A percentile compares a stretch with the other conserved stretches of the same genome.
Conservation (phyloP, 2,113 vertebrate genomes). For the Australoheros scitulus region DNA sequence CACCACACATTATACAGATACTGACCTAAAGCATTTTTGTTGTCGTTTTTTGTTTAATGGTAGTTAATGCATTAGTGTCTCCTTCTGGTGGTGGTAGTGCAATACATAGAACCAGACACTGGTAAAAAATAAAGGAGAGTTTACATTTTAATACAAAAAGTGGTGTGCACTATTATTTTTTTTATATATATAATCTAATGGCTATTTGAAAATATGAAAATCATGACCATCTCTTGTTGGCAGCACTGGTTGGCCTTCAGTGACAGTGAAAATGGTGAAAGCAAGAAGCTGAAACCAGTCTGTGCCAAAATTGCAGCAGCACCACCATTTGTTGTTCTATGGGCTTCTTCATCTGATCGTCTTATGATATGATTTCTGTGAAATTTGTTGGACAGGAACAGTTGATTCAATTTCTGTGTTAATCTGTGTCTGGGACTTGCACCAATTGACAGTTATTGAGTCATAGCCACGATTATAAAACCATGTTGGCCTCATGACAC, state of each 20-base stretch:
- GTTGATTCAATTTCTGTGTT: conserved; percentile 34
- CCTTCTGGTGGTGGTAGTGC: background rate
- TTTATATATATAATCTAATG: background rate
- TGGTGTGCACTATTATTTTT: background rate
- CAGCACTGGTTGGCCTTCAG: conserved; percentile 7
- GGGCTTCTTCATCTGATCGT: conserved; percentile 4
- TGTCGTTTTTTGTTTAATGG: background rate
- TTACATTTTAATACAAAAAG: background rate
- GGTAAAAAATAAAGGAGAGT: background rate
- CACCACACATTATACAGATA: background rate
- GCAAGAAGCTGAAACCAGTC: background rate
- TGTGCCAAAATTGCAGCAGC: background rate
- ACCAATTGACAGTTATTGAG: conserved; percentile 40
- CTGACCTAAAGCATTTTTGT: background rate
- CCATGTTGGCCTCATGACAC: conserved; percentile 9
- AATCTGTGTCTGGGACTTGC: conserved; percentile 35
- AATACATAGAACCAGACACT: background rate
- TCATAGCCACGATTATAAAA: conserved; percentile 30
- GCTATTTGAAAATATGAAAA: background rate
- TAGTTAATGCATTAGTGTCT: background rate
- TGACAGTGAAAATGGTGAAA: background rate
- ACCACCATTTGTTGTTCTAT: conserved; percentile 16
- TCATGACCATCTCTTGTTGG: background rate
- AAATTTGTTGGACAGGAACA: conserved; percentile 30
- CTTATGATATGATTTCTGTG: conserved; percentile 20